Evolutionary conservation across 2,113 vertebrate species (phyloP).

Genomic region (Cisticola juncidis): DNA sequence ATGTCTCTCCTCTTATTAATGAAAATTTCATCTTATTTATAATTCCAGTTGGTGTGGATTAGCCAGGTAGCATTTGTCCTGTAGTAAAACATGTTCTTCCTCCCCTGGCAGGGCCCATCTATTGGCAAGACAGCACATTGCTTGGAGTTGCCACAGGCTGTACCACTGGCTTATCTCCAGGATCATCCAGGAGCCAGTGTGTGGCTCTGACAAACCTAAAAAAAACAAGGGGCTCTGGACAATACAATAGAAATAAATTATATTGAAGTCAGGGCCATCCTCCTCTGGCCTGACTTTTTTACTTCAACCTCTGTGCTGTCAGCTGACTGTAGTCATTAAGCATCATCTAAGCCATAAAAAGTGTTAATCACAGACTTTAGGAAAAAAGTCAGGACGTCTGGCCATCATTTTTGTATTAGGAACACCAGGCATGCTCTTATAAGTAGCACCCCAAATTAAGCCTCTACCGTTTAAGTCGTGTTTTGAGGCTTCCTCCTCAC

Average conservation of each 20-base stretch:
- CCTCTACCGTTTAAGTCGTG: neutral
- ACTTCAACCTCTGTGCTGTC: neutral
- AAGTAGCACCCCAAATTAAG: neutral
- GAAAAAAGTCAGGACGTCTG: neutral
- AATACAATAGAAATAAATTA: neutral
- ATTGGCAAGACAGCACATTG: neutral
- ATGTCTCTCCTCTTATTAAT: neutral
- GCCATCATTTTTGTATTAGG: neutral
- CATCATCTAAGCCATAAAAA: neutral
- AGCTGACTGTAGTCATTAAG: neutral
- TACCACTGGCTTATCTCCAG: neutral
- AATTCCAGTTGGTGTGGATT: neutral
- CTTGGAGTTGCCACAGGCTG: neutral
- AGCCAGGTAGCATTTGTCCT: neutral
- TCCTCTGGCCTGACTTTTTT: neutral
- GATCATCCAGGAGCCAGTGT: neutral
- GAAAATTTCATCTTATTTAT: neutral
- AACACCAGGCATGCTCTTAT: neutral
- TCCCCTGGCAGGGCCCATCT: neutral
- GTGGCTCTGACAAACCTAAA: neutral
- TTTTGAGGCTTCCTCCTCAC: constrained; percentile 25
- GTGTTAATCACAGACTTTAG: neutral
- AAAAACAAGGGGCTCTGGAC: neutral
- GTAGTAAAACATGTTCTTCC: neutral
- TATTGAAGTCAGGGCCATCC: neutral